Evolutionary conservation across 23 tunicate genomes (phyloP), one percentile per base, ranked within the genome.

Genomic region (Halocynthia roretzi): DNA sequence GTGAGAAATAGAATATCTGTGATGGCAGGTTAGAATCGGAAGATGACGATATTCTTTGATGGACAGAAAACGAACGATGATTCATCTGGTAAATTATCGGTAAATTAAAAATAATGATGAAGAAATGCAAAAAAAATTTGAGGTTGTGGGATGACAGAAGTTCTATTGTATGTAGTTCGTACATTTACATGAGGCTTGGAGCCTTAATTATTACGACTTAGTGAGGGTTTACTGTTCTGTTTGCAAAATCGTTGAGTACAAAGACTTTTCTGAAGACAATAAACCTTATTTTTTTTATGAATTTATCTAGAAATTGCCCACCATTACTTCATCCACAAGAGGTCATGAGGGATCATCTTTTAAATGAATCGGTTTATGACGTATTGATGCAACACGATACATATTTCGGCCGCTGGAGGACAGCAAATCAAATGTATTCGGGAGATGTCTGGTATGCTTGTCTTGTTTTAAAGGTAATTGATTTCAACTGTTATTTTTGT

Each of bases 281-380:
- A 31, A 31, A 31, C 44, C 1, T 31, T 0, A 31, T 31, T 31
- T 31, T 31, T 31, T 31, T 31, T 31, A 31, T 31, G 44, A 31
- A 14, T 58, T 58, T 1, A 14, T 58, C 15, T 58, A 65, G 70
- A 65, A 65, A 11, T 20, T 65, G 70, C 31, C 70, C 70, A 11
- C 49, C 70, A 8, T 65, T 65, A 15, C 17, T 5, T 15, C 49
- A 65, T 48, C 70, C 70, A 11, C 49, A 65, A 20, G 18, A 65
- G 49, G 70, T 65, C 18, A 65, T 65, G 70, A 40, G 70, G 0
- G 70, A 65, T 65, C 49, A 65, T 1, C 70, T 65, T 5, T 5
- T 65, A 65, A 65, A 65, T 15, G 49, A 15, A 65, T 20, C 70
- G 14, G 18, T 65, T 11, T 65, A 65, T 65, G 70, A 65, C 70